These are phyloP conservation scores for Poecile montanus DNA, from an alignment of 2,797 vertebrate species.

Conservation along the genomic window DNA sequence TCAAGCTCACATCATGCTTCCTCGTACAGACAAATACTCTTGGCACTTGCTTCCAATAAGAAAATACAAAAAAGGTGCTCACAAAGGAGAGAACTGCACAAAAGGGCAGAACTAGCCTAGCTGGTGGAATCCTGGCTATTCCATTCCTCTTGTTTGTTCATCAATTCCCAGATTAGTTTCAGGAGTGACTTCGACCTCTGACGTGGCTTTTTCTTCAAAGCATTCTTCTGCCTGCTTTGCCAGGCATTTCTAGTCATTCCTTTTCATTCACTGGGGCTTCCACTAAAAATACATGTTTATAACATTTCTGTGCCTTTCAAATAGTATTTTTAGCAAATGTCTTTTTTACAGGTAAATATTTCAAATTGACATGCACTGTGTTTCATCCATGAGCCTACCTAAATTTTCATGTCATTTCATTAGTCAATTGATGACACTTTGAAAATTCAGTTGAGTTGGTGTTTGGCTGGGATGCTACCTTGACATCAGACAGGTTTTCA, in stretches of 20 bases:
- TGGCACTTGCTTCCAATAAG: background rate
- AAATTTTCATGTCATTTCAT: background rate
- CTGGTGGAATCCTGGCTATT: background rate
- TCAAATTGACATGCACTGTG: background rate
- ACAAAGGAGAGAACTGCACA: background rate
- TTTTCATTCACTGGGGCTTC: background rate
- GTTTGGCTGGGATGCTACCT: background rate
- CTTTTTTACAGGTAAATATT: background rate
- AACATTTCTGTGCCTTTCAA: background rate
- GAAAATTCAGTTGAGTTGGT: background rate
- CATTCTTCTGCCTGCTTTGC: background rate
- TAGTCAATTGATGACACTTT: background rate
- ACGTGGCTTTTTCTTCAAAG: background rate
- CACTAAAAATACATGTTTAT: background rate
- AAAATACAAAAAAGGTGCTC: background rate
- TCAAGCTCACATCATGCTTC: background rate
- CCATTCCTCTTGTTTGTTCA: background rate
- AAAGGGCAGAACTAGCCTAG: background rate
- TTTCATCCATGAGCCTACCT: background rate
- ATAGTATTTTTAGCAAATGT: background rate
- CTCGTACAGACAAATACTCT: background rate
- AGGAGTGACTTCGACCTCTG: slow-evolving; percentile 4
- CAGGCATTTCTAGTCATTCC: background rate
- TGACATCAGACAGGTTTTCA: background rate
- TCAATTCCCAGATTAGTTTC: background rate